phyloP scores from a whole-genome alignment of 2,888 invertebrate species.

The Athripsodes cinereus region DNA sequence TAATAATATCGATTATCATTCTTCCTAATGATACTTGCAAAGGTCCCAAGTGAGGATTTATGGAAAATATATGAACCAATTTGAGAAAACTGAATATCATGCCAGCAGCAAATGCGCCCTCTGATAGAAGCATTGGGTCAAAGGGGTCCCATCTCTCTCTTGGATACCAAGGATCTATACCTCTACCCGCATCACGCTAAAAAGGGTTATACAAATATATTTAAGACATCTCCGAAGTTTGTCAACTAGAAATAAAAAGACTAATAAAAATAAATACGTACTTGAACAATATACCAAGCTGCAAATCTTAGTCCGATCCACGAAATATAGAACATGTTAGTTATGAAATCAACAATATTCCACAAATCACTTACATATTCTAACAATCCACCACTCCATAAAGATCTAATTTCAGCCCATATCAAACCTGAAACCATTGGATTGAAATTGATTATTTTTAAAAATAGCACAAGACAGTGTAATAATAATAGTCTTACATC shows the following conservation, averaged over 20 bases:
- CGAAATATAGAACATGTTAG: conserved; percentile 91
- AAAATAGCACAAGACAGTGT: too few species aligned
- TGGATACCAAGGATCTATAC: conserved; percentile 76
- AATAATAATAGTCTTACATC: background rate
- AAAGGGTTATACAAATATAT: too few species aligned
- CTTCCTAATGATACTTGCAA: conserved; percentile 88
- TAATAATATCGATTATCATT: conserved; percentile 91
- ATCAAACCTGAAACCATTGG: conserved; percentile 66
- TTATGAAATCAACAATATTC: conserved; percentile 98
- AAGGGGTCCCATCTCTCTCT: conserved; percentile 90
- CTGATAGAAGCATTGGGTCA: conserved; percentile 91
- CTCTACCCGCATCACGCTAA: conserved; percentile 63
- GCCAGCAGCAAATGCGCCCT: conserved; percentile 92
- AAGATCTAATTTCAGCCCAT: conserved; percentile 85
- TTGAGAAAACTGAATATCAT: conserved; percentile 96
- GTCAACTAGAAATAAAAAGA: too few species aligned
- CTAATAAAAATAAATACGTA: conserved; percentile 47
- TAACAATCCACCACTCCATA: conserved; percentile 85
- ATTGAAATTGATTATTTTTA: background rate
- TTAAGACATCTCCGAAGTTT: too few species aligned
- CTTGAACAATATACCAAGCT: conserved; percentile 86
- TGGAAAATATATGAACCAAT: conserved; percentile 93
- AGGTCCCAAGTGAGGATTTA: conserved; percentile 94
- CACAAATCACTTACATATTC: conserved; percentile 94
- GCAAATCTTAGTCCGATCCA: conserved; percentile 86